Evolutionary conservation across 2,888 invertebrate genomes (phyloP).

Genomic region (Seira musarum): DNA sequence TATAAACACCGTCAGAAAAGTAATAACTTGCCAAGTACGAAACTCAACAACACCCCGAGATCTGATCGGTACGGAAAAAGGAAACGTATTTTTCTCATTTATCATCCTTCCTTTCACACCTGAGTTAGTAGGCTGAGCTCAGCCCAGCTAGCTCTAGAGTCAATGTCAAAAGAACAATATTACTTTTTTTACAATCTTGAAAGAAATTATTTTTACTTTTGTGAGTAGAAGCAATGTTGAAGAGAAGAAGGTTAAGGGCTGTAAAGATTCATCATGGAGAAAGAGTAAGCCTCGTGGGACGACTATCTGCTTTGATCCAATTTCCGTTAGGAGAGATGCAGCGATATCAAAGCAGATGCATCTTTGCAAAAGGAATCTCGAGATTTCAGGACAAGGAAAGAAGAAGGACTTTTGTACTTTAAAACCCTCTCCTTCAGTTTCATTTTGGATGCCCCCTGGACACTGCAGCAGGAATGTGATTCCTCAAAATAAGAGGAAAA

Average conservation of each 20-base stretch:
- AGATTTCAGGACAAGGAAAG: too few species aligned
- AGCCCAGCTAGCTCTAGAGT: not conserved
- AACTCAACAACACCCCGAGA: conserved; percentile 16
- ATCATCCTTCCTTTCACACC: not conserved
- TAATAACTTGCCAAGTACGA: not conserved
- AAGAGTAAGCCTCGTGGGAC: not conserved
- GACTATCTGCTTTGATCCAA: not conserved
- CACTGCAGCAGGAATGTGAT: not conserved
- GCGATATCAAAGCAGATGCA: not conserved
- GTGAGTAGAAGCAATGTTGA: not conserved
- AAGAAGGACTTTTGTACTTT: not conserved
- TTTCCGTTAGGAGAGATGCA: not conserved
- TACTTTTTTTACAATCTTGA: not conserved
- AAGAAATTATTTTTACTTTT: not conserved
- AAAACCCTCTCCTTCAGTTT: not conserved
- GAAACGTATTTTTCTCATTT: not conserved
- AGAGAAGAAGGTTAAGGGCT: not conserved
- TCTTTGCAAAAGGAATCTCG: not conserved
- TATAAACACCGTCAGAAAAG: not conserved
- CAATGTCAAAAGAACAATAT: too few species aligned
- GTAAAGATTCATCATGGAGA: not conserved
- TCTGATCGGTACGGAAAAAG: not conserved
- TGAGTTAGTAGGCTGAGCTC: not conserved
- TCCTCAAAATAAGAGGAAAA: not conserved
- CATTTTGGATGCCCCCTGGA: not conserved